phyloP scores from a whole-genome alignment of 1,140 invertebrate species.

The Ceratina calcarata region DNA sequence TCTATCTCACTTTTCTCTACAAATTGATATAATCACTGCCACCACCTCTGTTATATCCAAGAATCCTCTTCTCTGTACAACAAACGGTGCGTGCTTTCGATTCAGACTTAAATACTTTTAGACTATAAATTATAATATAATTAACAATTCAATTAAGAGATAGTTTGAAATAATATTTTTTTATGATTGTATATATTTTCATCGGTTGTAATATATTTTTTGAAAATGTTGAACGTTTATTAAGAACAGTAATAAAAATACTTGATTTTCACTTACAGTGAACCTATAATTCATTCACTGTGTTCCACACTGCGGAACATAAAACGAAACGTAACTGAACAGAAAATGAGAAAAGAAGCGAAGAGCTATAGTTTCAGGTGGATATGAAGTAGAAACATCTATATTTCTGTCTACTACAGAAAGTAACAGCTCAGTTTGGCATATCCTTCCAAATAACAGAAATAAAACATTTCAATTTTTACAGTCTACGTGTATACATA shows the following conservation, averaged over 20 bases:
- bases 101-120: no score
- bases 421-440: neutral
- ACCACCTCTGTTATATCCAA: neutral
- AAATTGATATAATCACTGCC: constrained; percentile 8
- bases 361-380: neutral
- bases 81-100: neutral
- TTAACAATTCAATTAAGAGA: no score
- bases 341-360: neutral
- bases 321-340: neutral
- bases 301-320: neutral
- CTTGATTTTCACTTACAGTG: neutral
- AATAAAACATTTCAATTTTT: constrained; percentile 21
- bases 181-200: no score
- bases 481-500: neutral
- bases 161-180: no score
- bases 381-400: constrained; percentile 23
- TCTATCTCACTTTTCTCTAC: constrained; percentile 10
- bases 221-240: no score
- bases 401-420: constrained; percentile 20
- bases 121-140: no score
- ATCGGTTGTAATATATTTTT: no score
- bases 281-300: neutral
- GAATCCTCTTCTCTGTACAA: no score
- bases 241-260: no score
- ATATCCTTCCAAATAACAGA: constrained; percentile 1